Evolutionary conservation across 2,888 invertebrate species (phyloP), one percentile per base, ranked within the genome.

Genomic region (Polyploca ridens): DNA sequence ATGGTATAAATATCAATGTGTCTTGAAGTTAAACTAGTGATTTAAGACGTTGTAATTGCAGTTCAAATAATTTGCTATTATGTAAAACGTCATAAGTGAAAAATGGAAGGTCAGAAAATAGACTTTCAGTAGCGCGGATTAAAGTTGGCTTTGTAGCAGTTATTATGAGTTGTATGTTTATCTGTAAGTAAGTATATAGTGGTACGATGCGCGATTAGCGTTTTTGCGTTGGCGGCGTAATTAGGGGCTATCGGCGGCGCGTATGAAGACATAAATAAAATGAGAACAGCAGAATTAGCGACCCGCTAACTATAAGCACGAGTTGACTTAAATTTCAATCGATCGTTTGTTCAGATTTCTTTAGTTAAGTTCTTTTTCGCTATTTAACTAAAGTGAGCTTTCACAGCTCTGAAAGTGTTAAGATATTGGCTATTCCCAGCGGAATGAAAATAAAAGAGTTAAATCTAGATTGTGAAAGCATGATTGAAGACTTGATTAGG

Each of bases 251-350:
- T 93, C 93, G 92, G 90, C 93, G 93, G 91, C 87, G 78, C 83
- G 90, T 93, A 94, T 94, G 93, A 93, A 93, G 94, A 93, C 93
- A 93, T 94, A 94, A 93, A 93, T 93, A 92, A 94, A 91, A 85
- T 75, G 87, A 83, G 88, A 85, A 85, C 85, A 79, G 76, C 79
- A 84, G 90, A 91, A 90, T 91, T 90, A 90, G 91, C 89, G 80
- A 79, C 79, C 76, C 69, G 78, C 79, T 78, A 75, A 77, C 83
- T 78, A 77, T 75, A 70, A 80, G 78, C 83, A 80, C 81, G 77
- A 75, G 77, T 78, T 73, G 78, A 77, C 83, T 86, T 85, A 87
- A 88, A 89, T 88, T 90, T 87, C 90, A 86, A 89, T 89, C 89
- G 90, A 90, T 90, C 83, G 81, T 77, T 78, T 64, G 72, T 72